Evolutionary conservation across 2,888 invertebrate species (phyloP), one percentile per base, ranked within the genome.

Genomic region (Phasia obesa): DNA sequence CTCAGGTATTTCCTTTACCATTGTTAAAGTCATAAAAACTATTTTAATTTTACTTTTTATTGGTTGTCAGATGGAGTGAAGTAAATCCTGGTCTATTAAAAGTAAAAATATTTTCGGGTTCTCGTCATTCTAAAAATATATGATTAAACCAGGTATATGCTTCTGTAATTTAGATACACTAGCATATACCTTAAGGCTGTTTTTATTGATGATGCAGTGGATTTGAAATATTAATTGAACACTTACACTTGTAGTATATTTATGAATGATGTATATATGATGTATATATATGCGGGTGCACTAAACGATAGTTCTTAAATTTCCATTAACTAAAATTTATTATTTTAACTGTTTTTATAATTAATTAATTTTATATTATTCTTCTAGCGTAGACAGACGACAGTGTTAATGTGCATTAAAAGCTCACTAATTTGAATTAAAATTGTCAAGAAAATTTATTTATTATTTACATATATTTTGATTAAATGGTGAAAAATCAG

Each of bases 81-180:
- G 91, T 93, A 31, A 95, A 95, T 90, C 94, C 95, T 0, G 95
- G 95, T 15, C 91, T 95, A 86, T 90, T 95, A 11, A 93, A 93
- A 83, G 93, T 94, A 4, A 93, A 92, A 86, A 89, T 94, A 11
- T 90, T 89, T 76, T 88, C 89, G 2, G 89, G 89, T 2, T 90
- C 91, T 4, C 90, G 88, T 31, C 90, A 89, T 85, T 88, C 90
- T 7, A 89, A 90, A 73, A 90, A 90, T 65, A 85, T 87, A 60
- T 86, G 85, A 81, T 60, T 73, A 59, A 77, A 59, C 23, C 64
- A 84, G 83, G 78, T 83, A 79, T 79, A 78, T 74, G 64, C 51
- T 55, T 60, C 65, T 60, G 70, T 71, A 60, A 74, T 42, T 47
- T 75, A 82, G 31, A 35, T 64, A 70, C 70, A 57, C 15, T 25